Evolutionary conservation across 2,113 vertebrate species (phyloP).

Genomic region (Progne subis): DNA sequence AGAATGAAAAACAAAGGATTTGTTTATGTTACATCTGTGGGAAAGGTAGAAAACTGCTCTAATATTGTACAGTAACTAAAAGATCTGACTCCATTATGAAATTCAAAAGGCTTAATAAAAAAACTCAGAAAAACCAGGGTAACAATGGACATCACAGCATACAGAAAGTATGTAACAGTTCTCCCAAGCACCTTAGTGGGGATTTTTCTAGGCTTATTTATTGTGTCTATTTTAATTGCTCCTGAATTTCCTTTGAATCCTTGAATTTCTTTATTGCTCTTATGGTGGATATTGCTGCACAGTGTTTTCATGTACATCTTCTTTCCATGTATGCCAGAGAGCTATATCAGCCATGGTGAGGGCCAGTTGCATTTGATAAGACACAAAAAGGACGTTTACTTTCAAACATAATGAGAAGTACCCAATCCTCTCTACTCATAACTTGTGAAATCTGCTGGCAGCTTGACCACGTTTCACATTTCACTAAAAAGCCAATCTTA

Average conservation of each 20-base stretch:
- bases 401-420: not conserved
- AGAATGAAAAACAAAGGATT: no score
- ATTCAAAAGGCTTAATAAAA: no score
- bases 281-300: not conserved
- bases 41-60: no score
- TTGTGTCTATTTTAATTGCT: not conserved
- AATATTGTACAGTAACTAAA: no score
- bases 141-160: not conserved
- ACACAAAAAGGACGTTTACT: not conserved
- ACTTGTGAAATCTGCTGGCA: not conserved
- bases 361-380: not conserved
- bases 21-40: no score
- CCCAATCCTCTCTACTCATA: not conserved
- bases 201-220: not conserved
- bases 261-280: not conserved
- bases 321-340: not conserved
- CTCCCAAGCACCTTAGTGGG: not conserved
- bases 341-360: not conserved
- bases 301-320: not conserved
- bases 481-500: not conserved
- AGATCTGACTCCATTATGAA: no score
- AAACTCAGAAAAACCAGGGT: no score
- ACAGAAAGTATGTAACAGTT: not conserved
- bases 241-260: not conserved
- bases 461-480: not conserved